Percentiles rank a stretch among this genome's conserved stretches.
Conservation (phyloP, 2,797 vertebrate genomes). For the Bucorvus abyssinicus region DNA sequence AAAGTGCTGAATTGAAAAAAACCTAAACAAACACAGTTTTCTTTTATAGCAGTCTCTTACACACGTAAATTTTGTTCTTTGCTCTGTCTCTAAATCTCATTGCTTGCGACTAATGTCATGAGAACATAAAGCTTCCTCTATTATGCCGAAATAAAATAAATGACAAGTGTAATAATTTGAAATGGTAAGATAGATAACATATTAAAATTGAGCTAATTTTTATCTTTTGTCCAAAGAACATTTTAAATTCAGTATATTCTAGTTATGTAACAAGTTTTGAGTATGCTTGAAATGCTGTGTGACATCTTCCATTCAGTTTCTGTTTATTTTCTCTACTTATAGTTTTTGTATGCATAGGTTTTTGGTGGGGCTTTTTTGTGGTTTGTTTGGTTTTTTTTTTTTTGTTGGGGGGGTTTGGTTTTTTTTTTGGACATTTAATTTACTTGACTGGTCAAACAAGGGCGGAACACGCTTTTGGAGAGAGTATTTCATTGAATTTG, state of each 20-base stretch:
- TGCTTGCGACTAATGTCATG: neutral
- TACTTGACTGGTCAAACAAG: neutral
- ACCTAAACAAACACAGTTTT: neutral
- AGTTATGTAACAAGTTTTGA: neutral
- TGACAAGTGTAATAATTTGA: neutral
- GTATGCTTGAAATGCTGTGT: neutral
- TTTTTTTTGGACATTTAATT: neutral
- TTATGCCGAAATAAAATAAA: neutral
- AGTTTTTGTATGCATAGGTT: neutral
- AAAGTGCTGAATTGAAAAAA: neutral
- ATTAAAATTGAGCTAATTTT: neutral
- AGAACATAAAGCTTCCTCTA: neutral
- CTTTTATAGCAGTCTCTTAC: neutral
- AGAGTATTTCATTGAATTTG: neutral
- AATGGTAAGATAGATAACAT: neutral
- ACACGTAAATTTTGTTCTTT: neutral
- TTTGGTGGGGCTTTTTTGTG: too few relatives aligned
- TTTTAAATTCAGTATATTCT: neutral
- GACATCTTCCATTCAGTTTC: neutral
- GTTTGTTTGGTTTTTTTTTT: neutral
- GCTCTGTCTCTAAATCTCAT: neutral
- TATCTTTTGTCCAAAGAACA: neutral
- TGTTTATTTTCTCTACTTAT: neutral
- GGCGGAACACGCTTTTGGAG: neutral
- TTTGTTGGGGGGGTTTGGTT: too few relatives aligned